Conservation (phyloP, 2,888 invertebrate genomes). For the Smittia sp. region DNA sequence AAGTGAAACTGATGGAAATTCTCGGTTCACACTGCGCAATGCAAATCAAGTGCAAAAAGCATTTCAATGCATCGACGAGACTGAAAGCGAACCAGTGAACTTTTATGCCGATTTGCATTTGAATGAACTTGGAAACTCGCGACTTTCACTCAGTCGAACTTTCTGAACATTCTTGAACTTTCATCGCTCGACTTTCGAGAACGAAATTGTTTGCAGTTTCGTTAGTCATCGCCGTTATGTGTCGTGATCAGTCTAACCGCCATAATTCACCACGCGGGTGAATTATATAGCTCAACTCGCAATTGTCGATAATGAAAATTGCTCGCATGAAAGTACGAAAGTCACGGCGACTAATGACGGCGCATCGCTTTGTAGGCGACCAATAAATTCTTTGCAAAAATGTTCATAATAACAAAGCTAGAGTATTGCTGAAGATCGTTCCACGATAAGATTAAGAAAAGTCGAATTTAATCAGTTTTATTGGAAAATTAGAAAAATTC, state of each 20-base stretch:
- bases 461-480: too few relatives aligned
- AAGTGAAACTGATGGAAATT: background rate
- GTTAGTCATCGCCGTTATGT: background rate
- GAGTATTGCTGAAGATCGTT: too few relatives aligned
- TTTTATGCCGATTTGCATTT: background rate
- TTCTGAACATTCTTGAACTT: background rate
- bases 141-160: too few relatives aligned
- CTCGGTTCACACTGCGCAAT: background rate
- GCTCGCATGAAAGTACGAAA: background rate
- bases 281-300: background rate
- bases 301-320: slow-evolving; percentile 18
- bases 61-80: background rate
- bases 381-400: too few relatives aligned
- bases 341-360: background rate
- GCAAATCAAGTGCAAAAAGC: slow-evolving; percentile 1
- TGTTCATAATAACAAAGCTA: too few relatives aligned
- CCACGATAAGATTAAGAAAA: too few relatives aligned
- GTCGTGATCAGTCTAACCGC: background rate
- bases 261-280: background rate
- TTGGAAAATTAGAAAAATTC: too few relatives aligned
- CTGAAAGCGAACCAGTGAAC: slow-evolving; percentile 7
- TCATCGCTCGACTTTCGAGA: too few relatives aligned
- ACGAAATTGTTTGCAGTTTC: background rate
- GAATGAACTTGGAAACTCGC: background rate
- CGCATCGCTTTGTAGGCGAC: too few relatives aligned